Conservation (phyloP, 2,888 invertebrate genomes). For the Abrostola triplasia region DNA sequence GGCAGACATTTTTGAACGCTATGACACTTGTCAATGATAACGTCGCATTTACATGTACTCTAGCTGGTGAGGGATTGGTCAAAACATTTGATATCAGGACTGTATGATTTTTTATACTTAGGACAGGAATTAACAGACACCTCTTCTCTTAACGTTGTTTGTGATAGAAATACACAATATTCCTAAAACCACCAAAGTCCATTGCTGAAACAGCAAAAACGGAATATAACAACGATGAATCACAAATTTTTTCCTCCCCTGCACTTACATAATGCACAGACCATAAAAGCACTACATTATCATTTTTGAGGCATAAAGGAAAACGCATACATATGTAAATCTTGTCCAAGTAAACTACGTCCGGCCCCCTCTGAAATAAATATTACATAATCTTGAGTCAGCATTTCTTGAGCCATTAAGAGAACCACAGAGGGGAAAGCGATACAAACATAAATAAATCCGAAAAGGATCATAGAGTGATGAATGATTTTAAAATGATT, state of each 20-base stretch:
- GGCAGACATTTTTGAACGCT: too few species aligned
- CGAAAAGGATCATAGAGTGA: constrained; percentile 73
- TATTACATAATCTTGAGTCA: constrained; percentile 57
- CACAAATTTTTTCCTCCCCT: constrained; percentile 24
- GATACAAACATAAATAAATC: constrained; percentile 79
- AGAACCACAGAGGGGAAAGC: constrained; percentile 69
- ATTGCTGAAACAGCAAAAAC: background rate
- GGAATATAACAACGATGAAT: background rate
- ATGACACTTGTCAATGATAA: too few species aligned
- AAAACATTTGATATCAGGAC: too few species aligned
- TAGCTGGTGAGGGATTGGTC: too few species aligned
- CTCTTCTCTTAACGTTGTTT: too few species aligned
- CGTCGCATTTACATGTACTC: too few species aligned
- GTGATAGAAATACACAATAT: background rate
- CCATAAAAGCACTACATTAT: constrained; percentile 39
- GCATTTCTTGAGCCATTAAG: constrained; percentile 72
- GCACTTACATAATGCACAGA: constrained; percentile 16
- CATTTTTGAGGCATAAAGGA: constrained; percentile 43
- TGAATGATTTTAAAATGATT: constrained; percentile 83
- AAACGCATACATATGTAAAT: constrained; percentile 47
- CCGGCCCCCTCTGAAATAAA: constrained; percentile 44
- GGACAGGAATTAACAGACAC: too few species aligned
- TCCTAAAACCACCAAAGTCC: background rate
- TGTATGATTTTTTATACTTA: too few species aligned
- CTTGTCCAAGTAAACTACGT: constrained; percentile 33